Evolutionary conservation across 2,113 vertebrate species (phyloP).

Genomic region (Hyaena hyaena): DNA sequence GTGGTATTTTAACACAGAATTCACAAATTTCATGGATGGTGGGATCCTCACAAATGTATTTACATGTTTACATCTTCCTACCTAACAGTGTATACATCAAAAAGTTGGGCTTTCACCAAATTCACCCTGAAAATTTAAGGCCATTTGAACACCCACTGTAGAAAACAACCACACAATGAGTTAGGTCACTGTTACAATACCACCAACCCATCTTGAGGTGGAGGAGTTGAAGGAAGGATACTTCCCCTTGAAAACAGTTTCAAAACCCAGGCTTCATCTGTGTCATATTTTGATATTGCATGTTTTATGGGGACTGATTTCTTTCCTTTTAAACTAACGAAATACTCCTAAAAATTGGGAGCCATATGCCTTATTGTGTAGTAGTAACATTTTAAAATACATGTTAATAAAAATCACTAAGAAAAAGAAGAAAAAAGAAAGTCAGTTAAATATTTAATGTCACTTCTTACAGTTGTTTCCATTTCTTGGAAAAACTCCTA

Average conservation of each 20-base stretch:
- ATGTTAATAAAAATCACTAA: constrained; percentile 74
- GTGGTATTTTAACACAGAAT: background rate
- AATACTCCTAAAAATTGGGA: constrained; percentile 33
- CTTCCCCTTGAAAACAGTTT: background rate
- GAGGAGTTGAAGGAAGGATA: background rate
- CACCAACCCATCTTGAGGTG: background rate
- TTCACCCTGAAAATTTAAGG: background rate
- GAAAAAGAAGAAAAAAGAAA: constrained; percentile 64
- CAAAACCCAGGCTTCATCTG: background rate
- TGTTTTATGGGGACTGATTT: background rate
- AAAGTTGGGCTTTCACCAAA: background rate
- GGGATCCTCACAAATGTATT: background rate
- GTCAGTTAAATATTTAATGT: constrained; percentile 65
- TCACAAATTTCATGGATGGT: background rate
- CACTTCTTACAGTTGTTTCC: constrained; percentile 76
- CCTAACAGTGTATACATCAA: background rate
- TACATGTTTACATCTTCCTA: background rate
- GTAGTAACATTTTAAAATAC: constrained; percentile 60
- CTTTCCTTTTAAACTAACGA: constrained; percentile 51
- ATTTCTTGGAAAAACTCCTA: constrained; percentile 80
- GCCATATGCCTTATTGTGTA: constrained; percentile 60
- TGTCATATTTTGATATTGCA: background rate
- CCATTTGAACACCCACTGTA: background rate
- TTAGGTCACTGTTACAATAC: background rate
- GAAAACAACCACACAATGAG: background rate